Base-by-base conservation (phyloP, 1,140 invertebrate genomes). In the Varroa destructor region DNA sequence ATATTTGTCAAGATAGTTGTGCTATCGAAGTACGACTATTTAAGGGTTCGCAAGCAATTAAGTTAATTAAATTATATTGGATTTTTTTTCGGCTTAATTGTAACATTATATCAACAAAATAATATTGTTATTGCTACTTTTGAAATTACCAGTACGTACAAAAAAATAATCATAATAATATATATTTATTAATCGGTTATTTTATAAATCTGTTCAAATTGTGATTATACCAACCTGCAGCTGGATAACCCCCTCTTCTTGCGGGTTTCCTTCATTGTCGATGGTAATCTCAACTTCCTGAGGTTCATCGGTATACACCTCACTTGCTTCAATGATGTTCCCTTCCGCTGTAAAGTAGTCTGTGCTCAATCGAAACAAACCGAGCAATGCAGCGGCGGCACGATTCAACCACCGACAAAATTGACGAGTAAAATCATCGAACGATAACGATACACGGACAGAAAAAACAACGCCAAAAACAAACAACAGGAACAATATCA, bases 91-190 rank as follows among this genome's bases (percentile, higher is more conserved):
- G 46, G 46, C 25, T 25, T 25, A 25, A 25, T 25, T 25, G 25
- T 25, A 25, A 25, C 25, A 25, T 25, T 25, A 25, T 73, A 37
- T 77, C 76, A 57, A 75, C 74, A 10, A 72, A 56, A 61, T 76
- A 74, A 74, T 74, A 72, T 72, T 86, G 55, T 12, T 56, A 56
- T 12, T 56, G n/a, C 10, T 56, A 56, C n/a, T 12, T 58, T 42
- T 36, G 6, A 42, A 12, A 6, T 6, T 58, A 6, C 57, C 3
- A 36, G 57, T 12, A 58, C 3, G 40, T 12, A 36, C 3, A 12
- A 3, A 58, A 3, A 3, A 42, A 6, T 36, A 12, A n/a, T 12
- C 57, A 6, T 58, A 36, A 37, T 3, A 42, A 58, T 42, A 12
- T 42, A 58, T 58, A 58, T 12, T 3, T 12, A 58, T 42, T 3